phyloP scores from a whole-genome alignment of 2,113 vertebrate species.

The Leuciscus idus region DNA sequence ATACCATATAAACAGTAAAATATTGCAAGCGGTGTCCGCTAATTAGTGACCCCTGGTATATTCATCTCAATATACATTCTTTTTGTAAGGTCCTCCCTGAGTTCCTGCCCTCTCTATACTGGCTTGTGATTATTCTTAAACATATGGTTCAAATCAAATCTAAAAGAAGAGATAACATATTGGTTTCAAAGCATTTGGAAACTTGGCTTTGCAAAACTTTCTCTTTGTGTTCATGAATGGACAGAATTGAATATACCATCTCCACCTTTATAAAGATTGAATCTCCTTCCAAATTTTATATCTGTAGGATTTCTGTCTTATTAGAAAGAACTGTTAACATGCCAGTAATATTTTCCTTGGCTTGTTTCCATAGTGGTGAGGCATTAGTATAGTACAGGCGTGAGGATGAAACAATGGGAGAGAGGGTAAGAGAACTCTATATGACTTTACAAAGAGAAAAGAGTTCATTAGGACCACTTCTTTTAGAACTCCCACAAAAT shows the following conservation, averaged over 20 bases:
- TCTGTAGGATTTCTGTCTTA: slow-evolving; percentile 15
- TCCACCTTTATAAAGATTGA: not conserved
- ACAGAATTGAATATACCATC: not conserved
- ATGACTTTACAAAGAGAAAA: slow-evolving; percentile 35
- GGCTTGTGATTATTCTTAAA: too few species aligned
- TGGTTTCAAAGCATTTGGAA: too few species aligned
- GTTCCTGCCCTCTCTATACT: too few species aligned
- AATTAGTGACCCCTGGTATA: too few species aligned
- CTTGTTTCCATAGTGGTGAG: slow-evolving; percentile 3
- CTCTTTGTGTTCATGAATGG: not conserved
- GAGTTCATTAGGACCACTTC: slow-evolving; percentile 22
- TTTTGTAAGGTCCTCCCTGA: too few species aligned
- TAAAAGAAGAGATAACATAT: too few species aligned
- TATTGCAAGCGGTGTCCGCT: too few species aligned
- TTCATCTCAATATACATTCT: too few species aligned
- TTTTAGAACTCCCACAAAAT: slow-evolving; percentile 47
- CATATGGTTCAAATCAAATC: too few species aligned
- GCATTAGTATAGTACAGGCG: slow-evolving; percentile 11
- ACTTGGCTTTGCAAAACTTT: not conserved
- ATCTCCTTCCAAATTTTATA: not conserved
- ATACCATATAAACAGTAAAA: too few species aligned
- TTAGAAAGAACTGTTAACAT: not conserved
- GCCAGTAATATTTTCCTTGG: slow-evolving; percentile 25
- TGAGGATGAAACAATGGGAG: slow-evolving; percentile 37
- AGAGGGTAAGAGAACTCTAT: slow-evolving; percentile 16